A percentile compares a stretch with the other conserved stretches of the same genome.
Evolutionary conservation across 2,797 vertebrate genomes (phyloP).

Genomic region (Danio tinwini): DNA sequence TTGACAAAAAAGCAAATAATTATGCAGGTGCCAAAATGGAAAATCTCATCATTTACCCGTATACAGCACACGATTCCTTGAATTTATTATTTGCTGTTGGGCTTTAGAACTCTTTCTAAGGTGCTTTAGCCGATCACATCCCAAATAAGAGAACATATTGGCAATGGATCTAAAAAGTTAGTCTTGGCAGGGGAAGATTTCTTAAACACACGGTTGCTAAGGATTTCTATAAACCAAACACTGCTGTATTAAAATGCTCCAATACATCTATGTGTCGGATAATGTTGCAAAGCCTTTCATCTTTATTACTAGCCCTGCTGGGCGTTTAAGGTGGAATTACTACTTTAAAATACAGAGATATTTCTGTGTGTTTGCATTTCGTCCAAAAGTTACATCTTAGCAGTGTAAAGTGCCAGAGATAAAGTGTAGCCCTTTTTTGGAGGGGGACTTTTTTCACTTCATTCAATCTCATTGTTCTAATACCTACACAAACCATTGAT

Average conservation of each 20-base stretch:
- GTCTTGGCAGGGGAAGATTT: constrained; percentile 62
- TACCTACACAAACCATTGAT: constrained; percentile 78
- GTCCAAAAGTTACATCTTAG: constrained; percentile 66
- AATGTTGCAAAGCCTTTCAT: constrained; percentile 64
- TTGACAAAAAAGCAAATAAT: too few relatives aligned
- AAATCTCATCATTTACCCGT: too few relatives aligned
- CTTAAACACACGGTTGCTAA: constrained; percentile 68
- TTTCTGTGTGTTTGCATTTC: constrained; percentile 66
- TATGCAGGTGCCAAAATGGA: too few relatives aligned
- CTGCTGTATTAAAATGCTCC: constrained; percentile 49
- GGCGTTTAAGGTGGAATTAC: constrained; percentile 70
- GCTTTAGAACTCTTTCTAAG: constrained; percentile 37
- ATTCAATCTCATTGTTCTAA: constrained; percentile 81
- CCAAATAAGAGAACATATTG: constrained; percentile 52
- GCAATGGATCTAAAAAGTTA: constrained; percentile 68
- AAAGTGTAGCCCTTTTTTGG: constrained; percentile 69
- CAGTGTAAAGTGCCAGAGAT: constrained; percentile 59
- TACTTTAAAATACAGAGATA: constrained; percentile 76
- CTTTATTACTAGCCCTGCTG: constrained; percentile 72
- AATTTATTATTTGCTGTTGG: constrained; percentile 47
- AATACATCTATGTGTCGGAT: constrained; percentile 65
- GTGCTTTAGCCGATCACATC: constrained; percentile 33
- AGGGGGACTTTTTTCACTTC: constrained; percentile 65
- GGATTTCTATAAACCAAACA: constrained; percentile 63
- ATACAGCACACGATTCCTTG: constrained; percentile 48